These are phyloP conservation scores for Sinonovacula constricta DNA, from an alignment of 1,140 invertebrate genomes.

Conservation along the genomic window DNA sequence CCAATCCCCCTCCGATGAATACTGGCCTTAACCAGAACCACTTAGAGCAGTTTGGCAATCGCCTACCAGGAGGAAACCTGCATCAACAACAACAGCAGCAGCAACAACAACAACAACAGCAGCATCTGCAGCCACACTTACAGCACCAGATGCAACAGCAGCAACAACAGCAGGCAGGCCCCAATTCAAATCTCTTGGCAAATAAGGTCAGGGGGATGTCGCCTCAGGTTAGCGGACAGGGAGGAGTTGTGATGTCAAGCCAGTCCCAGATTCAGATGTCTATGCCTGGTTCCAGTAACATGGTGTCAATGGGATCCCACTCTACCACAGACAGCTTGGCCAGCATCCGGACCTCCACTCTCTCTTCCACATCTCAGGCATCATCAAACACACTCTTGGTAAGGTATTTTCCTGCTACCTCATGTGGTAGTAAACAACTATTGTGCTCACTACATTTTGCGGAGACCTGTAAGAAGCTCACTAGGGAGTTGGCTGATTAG, in stretches of 20 bases:
- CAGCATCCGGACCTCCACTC: conserved; percentile 18
- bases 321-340: conserved; percentile 38
- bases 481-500: too few species aligned
- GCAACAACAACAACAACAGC: conserved; percentile 50
- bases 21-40: conserved; percentile 22
- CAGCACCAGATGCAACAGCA: conserved; percentile 52
- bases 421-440: too few species aligned
- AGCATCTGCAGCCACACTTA: conserved; percentile 59
- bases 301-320: conserved; percentile 35
- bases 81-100: conserved; percentile 31
- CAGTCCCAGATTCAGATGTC: conserved; percentile 32
- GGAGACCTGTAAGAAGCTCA: too few species aligned
- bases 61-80: conserved; percentile 35
- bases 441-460: too few species aligned
- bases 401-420: too few species aligned
- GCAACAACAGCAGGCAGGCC: conserved; percentile 27
- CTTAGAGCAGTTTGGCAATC: conserved; percentile 28
- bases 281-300: conserved; percentile 29
- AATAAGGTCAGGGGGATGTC: conserved; percentile 28
- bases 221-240: conserved; percentile 11
- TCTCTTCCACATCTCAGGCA: not conserved
- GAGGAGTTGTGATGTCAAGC: conserved; percentile 7
- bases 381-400: not conserved
- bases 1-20: conserved; percentile 40
- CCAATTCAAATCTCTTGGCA: conserved; percentile 2